phyloP scores from a whole-genome alignment of 1,140 invertebrate genomes.

The Orchestia grillus region DNA sequence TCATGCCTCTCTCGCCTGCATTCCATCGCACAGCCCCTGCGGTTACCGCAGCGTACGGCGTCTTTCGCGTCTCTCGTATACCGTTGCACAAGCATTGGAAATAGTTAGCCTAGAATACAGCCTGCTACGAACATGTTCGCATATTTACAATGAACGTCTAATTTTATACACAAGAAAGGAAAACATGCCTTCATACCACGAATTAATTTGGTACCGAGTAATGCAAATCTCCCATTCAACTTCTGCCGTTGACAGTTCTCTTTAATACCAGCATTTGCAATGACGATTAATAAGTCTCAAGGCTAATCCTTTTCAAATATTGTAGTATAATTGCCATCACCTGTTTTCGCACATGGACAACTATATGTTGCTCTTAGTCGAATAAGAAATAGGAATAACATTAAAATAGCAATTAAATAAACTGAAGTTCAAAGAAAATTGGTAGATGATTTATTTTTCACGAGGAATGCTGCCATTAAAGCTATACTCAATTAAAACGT shows the following conservation, averaged over 20 bases:
- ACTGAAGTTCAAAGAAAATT: neutral
- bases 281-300: conserved; percentile 29
- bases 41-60: too few species aligned
- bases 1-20: too few species aligned
- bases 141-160: too few species aligned
- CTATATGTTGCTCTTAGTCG: neutral
- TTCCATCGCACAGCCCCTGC: too few species aligned
- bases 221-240: too few species aligned
- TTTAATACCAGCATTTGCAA: neutral
- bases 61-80: too few species aligned
- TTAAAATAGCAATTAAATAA: neutral
- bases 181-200: too few species aligned
- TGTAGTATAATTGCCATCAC: conserved; percentile 19
- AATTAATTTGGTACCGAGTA: conserved; percentile 4
- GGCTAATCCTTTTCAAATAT: neutral
- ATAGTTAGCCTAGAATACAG: too few species aligned
- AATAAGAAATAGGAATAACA: too few species aligned
- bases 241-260: neutral
- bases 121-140: too few species aligned
- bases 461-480: too few species aligned
- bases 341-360: neutral
- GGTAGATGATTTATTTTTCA: conserved; percentile 9
- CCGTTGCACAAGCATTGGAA: too few species aligned
- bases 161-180: neutral
- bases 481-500: neutral